Base-by-base conservation (phyloP, 1,140 invertebrate species). In the Drosophila watanabei region DNA sequence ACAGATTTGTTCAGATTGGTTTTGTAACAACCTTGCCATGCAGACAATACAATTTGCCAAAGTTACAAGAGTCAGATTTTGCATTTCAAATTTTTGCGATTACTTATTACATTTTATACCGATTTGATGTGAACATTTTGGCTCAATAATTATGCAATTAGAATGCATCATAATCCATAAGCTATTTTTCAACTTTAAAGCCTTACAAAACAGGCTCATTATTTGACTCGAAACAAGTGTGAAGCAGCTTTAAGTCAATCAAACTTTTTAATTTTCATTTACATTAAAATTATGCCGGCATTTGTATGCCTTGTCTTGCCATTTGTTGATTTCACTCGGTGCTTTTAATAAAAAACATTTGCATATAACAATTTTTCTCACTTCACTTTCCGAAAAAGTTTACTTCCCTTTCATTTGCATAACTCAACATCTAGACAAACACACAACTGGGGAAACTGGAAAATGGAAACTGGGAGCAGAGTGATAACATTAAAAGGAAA, bases 201-300 rank as follows among this genome's bases (percentile, higher is more conserved):
- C 24, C 2, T 30, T 16, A 30, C 30, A 49, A 8, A n/a, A 14
- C 10, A 18, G 57, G 1, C 30, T 62, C 52, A 48, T 43, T 39
- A 69, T 51, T 69, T 75, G 18, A 13, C 37, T 49, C 20, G 16
- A 32, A 59, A 39, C 45, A 64, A 33, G 48, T 51, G 41, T 45
- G 39, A 39, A 30, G 45, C 71, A 61, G 54, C 59, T 41, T 45
- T 51, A 71, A 70, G 76, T 77, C 64, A 79, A 81, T 89, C 77
- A 89, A 86, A 89, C 66, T 88, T 89, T 79, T 57, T 79, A 85
- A 91, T 82, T 86, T 83, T 80, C 69, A 91, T 90, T 91, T 83
- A 64, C 86, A 90, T 91, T 83, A 75, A 80, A 83, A 88, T 91
- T 75, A 71, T 70, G 57, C 52, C 46, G 52, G 35, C 57, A 58